A percentile compares a stretch with the other conserved stretches of the same genome.
phyloP scores from a whole-genome alignment of 2,797 vertebrate species.

The Xenopus petersii region DNA sequence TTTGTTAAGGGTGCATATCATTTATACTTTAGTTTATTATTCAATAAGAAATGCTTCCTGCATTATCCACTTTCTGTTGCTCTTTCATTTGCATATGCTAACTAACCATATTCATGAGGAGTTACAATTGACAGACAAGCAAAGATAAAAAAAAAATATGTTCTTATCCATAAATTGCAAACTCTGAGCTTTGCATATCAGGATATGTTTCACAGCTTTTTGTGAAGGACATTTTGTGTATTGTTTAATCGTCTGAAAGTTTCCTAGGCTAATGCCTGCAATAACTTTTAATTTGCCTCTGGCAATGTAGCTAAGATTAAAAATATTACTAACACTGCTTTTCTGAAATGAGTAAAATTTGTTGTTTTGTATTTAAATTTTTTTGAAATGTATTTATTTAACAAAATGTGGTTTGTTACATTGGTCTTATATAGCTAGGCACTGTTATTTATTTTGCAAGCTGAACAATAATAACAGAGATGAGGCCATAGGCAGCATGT shows the following conservation, averaged over 20 bases:
- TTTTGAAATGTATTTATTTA: too few species aligned
- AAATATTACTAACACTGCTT: not conserved
- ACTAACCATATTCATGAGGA: conserved; percentile 36
- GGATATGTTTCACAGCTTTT: not conserved
- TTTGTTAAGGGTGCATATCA: conserved; percentile 15
- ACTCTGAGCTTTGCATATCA: conserved; percentile 17
- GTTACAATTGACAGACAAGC: conserved; percentile 1
- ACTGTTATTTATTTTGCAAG: too few species aligned
- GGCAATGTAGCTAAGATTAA: not conserved
- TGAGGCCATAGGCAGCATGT: too few species aligned
- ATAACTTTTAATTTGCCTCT: not conserved
- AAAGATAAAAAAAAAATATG: conserved; percentile 9
- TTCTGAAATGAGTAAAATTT: not conserved
- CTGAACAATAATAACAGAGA: too few species aligned
- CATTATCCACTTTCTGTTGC: conserved; percentile 17
- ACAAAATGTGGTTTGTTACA: too few species aligned
- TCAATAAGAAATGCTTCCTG: conserved; percentile 33
- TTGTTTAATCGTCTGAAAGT: conserved; percentile 52
- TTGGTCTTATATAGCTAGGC: too few species aligned
- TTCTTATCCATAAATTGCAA: conserved; percentile 9
- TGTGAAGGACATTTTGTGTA: conserved; percentile 39
- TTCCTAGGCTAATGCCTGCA: conserved; percentile 16
- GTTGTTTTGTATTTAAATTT: not conserved
- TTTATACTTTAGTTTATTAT: conserved; percentile 30
- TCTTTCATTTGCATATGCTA: conserved; percentile 34